These are phyloP conservation scores for Poeciliopsis paucimaculata DNA, from an alignment of 2,797 vertebrate genomes.

Conservation along the genomic window DNA sequence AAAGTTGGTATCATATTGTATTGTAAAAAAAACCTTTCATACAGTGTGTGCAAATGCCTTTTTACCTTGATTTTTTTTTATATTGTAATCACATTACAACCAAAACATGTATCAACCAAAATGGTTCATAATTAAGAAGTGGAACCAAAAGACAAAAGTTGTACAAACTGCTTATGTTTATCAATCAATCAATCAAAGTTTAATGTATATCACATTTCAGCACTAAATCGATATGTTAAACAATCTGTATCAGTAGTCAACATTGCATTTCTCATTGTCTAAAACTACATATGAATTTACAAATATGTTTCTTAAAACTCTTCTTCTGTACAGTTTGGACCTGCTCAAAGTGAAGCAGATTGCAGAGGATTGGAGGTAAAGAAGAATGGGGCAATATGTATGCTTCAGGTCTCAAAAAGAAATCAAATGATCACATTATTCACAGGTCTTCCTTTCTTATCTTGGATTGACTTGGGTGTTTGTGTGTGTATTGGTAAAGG, in stretches of 20 bases:
- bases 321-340: constrained; percentile 67
- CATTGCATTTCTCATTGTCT: not conserved
- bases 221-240: not conserved
- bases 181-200: too few species aligned
- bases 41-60: not conserved
- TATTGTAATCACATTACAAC: not conserved
- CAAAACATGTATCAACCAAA: not conserved
- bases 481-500: constrained; percentile 17
- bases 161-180: not conserved
- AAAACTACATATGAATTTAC: not conserved
- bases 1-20: not conserved
- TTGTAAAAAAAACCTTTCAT: not conserved
- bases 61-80: not conserved
- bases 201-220: too few species aligned
- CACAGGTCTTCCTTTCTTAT: constrained; percentile 61
- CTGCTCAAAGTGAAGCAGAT: constrained; percentile 25
- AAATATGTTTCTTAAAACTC: not conserved
- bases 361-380: constrained; percentile 31
- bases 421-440: constrained; percentile 48
- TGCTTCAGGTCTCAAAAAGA: constrained; percentile 42
- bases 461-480: constrained; percentile 42
- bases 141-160: not conserved
- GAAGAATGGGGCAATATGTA: constrained; percentile 44
- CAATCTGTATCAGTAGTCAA: not conserved
- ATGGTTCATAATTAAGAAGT: not conserved